Percentiles rank a stretch among this genome's conserved stretches.
Evolutionary conservation across 2,888 invertebrate species (phyloP).

Genomic region (Calephelis perditalis): DNA sequence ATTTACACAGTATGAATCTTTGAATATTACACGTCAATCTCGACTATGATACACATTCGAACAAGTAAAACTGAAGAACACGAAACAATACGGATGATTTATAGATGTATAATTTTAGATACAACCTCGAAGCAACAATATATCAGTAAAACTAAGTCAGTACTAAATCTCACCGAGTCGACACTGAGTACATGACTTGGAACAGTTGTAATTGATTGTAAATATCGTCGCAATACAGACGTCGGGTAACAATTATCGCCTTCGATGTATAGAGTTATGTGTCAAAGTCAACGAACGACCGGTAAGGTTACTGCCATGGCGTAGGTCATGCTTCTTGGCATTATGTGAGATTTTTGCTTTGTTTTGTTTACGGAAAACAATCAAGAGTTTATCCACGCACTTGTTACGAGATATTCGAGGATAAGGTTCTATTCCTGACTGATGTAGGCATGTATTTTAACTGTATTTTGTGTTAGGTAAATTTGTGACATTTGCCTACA

Average conservation of each 20-base stretch:
- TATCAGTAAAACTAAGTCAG: conserved; percentile 3
- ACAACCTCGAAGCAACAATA: conserved; percentile 14
- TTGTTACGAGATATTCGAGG: too few relatives aligned
- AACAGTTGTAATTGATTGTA: conserved; percentile 16
- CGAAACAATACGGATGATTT: not conserved
- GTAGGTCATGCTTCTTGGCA: conserved; percentile 29
- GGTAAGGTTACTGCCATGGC: conserved; percentile 27
- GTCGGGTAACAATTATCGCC: conserved; percentile 20
- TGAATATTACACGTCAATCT: too few relatives aligned
- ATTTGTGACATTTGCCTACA: too few relatives aligned
- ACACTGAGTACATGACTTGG: conserved; percentile 3
- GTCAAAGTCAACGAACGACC: conserved; percentile 30
- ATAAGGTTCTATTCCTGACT: too few relatives aligned
- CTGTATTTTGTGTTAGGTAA: too few relatives aligned
- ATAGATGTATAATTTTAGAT: not conserved
- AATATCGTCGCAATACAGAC: conserved; percentile 14
- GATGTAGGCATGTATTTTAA: too few relatives aligned
- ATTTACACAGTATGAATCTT: too few relatives aligned
- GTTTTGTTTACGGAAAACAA: not conserved
- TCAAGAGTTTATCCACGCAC: too few relatives aligned
- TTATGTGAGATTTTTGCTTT: conserved; percentile 19
- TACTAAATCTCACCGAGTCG: conserved; percentile 11
- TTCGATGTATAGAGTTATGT: conserved; percentile 21
- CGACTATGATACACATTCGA: too few relatives aligned
- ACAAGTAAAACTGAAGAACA: too few relatives aligned